phyloP scores from a whole-genome alignment of 2,888 invertebrate species.

The Boloria selene region DNA sequence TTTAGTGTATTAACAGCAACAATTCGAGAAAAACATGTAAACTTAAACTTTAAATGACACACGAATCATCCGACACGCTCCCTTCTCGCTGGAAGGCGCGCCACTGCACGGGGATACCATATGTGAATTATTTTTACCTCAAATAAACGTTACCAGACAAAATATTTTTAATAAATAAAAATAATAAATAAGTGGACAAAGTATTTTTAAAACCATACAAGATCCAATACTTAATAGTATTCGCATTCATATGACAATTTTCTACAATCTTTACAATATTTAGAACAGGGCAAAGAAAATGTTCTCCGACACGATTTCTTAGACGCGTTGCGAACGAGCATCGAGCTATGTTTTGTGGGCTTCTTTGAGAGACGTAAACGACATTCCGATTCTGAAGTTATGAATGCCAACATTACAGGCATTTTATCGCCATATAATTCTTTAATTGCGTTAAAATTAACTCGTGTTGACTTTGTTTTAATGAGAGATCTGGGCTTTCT shows the following conservation, averaged over 20 bases:
- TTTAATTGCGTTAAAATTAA: constrained; percentile 41
- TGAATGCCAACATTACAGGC: constrained; percentile 47
- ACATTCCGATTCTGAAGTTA: constrained; percentile 42
- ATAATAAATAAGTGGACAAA: background rate
- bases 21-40: constrained; percentile 68
- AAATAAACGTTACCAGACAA: constrained; percentile 35
- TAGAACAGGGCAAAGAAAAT: constrained; percentile 47
- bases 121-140: constrained; percentile 38
- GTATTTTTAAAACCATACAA: background rate
- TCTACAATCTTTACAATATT: constrained; percentile 50
- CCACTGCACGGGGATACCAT: constrained; percentile 67
- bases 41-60: constrained; percentile 69
- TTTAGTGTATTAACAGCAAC: constrained; percentile 53
- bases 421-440: constrained; percentile 41
- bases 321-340: constrained; percentile 38
- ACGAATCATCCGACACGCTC: constrained; percentile 47
- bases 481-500: constrained; percentile 37
- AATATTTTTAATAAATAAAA: constrained; percentile 21
- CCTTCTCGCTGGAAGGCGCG: constrained; percentile 59
- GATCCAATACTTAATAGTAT: constrained; percentile 8
- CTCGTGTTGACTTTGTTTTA: constrained; percentile 36
- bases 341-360: constrained; percentile 40
- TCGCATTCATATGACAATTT: constrained; percentile 29
- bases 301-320: constrained; percentile 40
- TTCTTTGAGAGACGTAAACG: constrained; percentile 33